These are phyloP conservation scores for Coelopa frigida DNA, from an alignment of 1,140 invertebrate species.

Conservation along the genomic window DNA sequence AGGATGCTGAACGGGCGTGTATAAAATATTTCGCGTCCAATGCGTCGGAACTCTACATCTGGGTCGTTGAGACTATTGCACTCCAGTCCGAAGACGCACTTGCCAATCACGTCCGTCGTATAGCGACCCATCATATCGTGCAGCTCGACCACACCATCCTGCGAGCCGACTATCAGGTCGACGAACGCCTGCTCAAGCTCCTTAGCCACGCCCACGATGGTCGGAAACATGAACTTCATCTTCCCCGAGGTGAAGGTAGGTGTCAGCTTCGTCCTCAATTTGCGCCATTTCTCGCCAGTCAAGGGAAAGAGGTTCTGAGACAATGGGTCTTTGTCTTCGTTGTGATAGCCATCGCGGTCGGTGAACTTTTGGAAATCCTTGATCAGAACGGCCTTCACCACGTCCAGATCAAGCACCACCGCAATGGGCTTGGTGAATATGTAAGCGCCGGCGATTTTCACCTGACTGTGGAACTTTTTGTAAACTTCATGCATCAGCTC, in stretches of 20 bases:
- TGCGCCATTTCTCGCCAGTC: slow-evolving; percentile 48
- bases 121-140: slow-evolving; percentile 15
- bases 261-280: slow-evolving; percentile 48
- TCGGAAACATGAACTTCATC: slow-evolving; percentile 49
- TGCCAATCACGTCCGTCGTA: slow-evolving; percentile 44
- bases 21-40: slow-evolving; percentile 20
- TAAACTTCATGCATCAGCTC: slow-evolving; percentile 29
- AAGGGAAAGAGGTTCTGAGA: slow-evolving; percentile 45
- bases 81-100: slow-evolving; percentile 53
- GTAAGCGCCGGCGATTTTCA: slow-evolving; percentile 23
- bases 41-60: slow-evolving; percentile 44
- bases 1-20: not conserved
- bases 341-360: slow-evolving; percentile 45
- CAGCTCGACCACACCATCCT: slow-evolving; percentile 8
- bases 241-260: slow-evolving; percentile 53
- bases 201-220: slow-evolving; percentile 33
- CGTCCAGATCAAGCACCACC: slow-evolving; percentile 47
- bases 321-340: slow-evolving; percentile 46
- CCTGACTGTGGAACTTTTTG: slow-evolving; percentile 28
- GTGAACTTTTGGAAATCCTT: slow-evolving; percentile 52
- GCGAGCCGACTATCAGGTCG: slow-evolving; percentile 20
- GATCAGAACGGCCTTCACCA: slow-evolving; percentile 53
- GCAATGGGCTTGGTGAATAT: slow-evolving; percentile 16
- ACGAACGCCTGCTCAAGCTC: slow-evolving; percentile 40
- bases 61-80: slow-evolving; percentile 46